Percentiles rank a stretch among this genome's conserved stretches.
These are phyloP conservation scores for Erpornis zantholeuca DNA, from an alignment of 2,113 vertebrate species.

Conservation along the genomic window DNA sequence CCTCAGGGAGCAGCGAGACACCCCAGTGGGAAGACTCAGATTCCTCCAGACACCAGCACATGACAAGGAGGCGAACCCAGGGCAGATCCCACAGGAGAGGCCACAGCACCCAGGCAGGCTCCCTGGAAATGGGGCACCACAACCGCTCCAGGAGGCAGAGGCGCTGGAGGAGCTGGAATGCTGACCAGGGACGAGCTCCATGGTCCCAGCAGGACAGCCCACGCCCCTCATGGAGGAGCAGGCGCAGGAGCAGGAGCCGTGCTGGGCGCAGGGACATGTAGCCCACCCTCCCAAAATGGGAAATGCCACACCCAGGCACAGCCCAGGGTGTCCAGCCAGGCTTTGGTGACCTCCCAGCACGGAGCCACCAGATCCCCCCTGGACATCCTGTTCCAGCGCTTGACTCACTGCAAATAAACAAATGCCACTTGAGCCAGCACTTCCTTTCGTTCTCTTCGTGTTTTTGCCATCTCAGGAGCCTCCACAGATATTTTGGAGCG, in stretches of 20 bases:
- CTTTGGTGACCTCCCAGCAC: not conserved
- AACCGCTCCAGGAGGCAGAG: accelerated
- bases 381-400: too few relatives aligned
- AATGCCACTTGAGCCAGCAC: not conserved
- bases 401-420: not conserved
- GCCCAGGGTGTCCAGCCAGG: not conserved
- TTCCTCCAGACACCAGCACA: not conserved
- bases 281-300: not conserved
- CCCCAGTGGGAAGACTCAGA: not conserved
- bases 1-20: not conserved
- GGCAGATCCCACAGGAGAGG: not conserved
- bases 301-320: not conserved
- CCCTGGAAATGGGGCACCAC: accelerated
- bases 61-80: accelerated
- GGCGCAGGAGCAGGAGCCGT: not conserved
- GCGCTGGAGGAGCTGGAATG: not conserved
- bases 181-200: not conserved
- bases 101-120: too few relatives aligned
- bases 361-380: not conserved
- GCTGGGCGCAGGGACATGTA: not conserved
- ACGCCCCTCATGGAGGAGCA: not conserved
- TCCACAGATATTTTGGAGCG: not conserved
- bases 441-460: not conserved
- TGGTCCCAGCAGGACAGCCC: accelerated
- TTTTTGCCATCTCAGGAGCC: not conserved